phyloP scores from a whole-genome alignment of 2,888 invertebrate species.

The Diarsia rubi region DNA sequence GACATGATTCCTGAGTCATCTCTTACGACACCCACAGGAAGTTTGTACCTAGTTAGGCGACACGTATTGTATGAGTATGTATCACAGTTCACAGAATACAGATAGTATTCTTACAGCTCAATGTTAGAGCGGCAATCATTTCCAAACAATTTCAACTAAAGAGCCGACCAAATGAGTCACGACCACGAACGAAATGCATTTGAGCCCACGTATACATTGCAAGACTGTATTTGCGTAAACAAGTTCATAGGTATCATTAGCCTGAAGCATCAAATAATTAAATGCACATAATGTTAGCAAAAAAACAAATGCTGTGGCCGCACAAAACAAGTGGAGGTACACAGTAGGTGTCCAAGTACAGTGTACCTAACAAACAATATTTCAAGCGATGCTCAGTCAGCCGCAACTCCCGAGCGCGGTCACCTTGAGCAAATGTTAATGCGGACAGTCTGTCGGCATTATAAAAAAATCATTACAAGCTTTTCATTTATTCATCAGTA shows the following conservation, averaged over 20 bases:
- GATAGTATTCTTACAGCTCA: slow-evolving; percentile 31
- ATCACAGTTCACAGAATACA: slow-evolving; percentile 43
- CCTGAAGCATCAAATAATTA: slow-evolving; percentile 45
- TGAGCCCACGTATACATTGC: slow-evolving; percentile 32
- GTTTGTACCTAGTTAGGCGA: slow-evolving; percentile 46
- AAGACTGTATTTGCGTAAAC: slow-evolving; percentile 46
- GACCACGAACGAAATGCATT: slow-evolving; percentile 36
- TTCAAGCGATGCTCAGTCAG: slow-evolving; percentile 87
- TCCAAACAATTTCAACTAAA: slow-evolving; percentile 30
- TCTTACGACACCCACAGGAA: slow-evolving; percentile 51
- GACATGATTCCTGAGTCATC: slow-evolving; percentile 46
- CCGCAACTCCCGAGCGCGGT: slow-evolving; percentile 86
- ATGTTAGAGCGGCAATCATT: slow-evolving; percentile 42
- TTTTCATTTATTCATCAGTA: slow-evolving; percentile 80
- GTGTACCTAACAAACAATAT: slow-evolving; percentile 74
- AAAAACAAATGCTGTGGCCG: slow-evolving; percentile 64
- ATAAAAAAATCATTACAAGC: slow-evolving; percentile 82
- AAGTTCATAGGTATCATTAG: slow-evolving; percentile 50
- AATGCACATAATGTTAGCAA: slow-evolving; percentile 59
- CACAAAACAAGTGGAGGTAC: slow-evolving; percentile 76
- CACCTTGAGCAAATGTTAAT: slow-evolving; percentile 90
- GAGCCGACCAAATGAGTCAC: slow-evolving; percentile 37
- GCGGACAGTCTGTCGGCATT: slow-evolving; percentile 83
- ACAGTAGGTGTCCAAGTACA: slow-evolving; percentile 73
- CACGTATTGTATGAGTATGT: slow-evolving; percentile 17